These are phyloP conservation scores for Crotophaga sulcirostris DNA, from an alignment of 2,113 vertebrate genomes.

Conservation along the genomic window DNA sequence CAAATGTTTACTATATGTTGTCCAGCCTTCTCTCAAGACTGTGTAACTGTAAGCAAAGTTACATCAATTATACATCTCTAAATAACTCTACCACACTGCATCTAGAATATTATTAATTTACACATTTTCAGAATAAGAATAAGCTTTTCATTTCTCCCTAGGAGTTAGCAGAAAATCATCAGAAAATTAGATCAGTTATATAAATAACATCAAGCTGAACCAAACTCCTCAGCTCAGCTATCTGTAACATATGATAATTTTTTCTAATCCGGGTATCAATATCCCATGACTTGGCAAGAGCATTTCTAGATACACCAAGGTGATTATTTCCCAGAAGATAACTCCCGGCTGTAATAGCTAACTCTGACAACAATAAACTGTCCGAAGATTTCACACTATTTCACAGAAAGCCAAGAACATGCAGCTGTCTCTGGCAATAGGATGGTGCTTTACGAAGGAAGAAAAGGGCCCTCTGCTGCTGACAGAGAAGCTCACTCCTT, in stretches of 20 bases:
- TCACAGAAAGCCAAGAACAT: not conserved
- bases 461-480: not conserved
- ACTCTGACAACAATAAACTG: not conserved
- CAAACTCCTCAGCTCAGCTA: not conserved
- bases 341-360: not conserved
- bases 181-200: not conserved
- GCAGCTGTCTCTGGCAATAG: not conserved
- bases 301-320: not conserved
- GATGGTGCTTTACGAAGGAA: not conserved
- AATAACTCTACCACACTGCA: not conserved
- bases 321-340: not conserved
- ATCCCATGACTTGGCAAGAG: not conserved
- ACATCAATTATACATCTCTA: not conserved
- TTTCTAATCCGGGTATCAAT: not conserved
- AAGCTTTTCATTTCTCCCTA: not conserved
- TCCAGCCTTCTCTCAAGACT: slow-evolving; percentile 64
- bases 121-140: not conserved
- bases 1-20: not conserved
- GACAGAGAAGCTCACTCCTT: slow-evolving; percentile 70
- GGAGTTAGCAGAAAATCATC: not conserved
- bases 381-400: not conserved
- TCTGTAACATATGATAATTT: not conserved
- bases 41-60: slow-evolving; percentile 36
- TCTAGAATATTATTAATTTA: not conserved
- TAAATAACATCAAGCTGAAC: not conserved